These are phyloP conservation scores for Drosophila nannoptera DNA, from an alignment of 1,140 invertebrate species.

Conservation along the genomic window DNA sequence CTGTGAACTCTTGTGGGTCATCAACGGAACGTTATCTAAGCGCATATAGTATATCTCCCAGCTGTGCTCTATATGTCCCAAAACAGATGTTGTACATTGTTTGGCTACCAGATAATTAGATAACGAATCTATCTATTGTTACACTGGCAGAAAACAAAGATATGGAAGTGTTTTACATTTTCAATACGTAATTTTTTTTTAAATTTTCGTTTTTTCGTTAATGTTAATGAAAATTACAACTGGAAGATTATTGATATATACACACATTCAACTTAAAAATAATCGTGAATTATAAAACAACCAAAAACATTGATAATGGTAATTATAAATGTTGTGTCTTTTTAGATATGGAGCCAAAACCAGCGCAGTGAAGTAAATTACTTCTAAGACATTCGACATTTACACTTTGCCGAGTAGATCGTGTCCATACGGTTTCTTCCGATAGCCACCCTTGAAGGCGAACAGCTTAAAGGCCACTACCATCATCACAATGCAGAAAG, in stretches of 20 bases:
- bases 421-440: constrained; percentile 85
- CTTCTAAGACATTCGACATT: background rate
- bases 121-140: background rate
- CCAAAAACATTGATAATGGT: constrained; percentile 39
- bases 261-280: constrained; percentile 61
- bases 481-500: constrained; percentile 84
- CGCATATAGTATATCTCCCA: constrained; percentile 1
- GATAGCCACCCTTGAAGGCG: constrained; percentile 83
- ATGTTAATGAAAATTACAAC: constrained; percentile 50
- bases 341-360: constrained; percentile 6
- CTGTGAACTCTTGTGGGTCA: background rate
- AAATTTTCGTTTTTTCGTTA: constrained; percentile 35
- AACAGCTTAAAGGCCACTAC: constrained; percentile 89
- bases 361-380: background rate
- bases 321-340: constrained; percentile 41
- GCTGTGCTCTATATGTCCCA: background rate
- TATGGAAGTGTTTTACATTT: constrained; percentile 1
- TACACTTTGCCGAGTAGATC: constrained; percentile 84
- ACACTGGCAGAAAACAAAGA: background rate
- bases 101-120: constrained; percentile 9
- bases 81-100: constrained; percentile 30
- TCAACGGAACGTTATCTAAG: constrained; percentile 23
- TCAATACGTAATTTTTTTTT: constrained; percentile 53
- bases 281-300: constrained; percentile 41
- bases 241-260: constrained; percentile 61